Evolutionary conservation across 2,797 vertebrate species (phyloP).

Genomic region (Carapus acus): DNA sequence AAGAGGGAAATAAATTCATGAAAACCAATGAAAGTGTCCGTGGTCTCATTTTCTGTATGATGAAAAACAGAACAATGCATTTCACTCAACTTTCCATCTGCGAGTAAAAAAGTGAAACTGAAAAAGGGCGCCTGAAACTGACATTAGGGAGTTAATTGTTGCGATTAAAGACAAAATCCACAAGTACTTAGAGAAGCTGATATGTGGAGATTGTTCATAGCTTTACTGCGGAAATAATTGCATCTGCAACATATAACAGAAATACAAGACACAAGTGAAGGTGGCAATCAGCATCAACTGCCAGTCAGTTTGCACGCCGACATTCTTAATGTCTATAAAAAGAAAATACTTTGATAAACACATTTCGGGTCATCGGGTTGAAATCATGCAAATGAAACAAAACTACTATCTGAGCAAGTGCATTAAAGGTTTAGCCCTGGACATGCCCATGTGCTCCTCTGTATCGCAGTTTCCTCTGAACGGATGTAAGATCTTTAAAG

Average conservation of each 20-base stretch:
- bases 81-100: too few species aligned
- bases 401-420: not conserved
- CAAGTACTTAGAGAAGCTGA: not conserved
- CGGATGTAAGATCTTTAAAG: slow-evolving; percentile 67
- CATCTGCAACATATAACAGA: slow-evolving; percentile 10
- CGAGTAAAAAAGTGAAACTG: too few species aligned
- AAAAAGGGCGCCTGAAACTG: too few species aligned
- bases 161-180: too few species aligned
- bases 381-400: not conserved
- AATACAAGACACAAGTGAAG: slow-evolving; percentile 19
- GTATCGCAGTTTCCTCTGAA: slow-evolving; percentile 64
- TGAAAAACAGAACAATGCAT: too few species aligned
- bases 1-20: slow-evolving; percentile 60
- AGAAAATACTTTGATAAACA: slow-evolving; percentile 26
- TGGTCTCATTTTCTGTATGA: slow-evolving; percentile 4
- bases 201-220: slow-evolving; percentile 24
- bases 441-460: slow-evolving; percentile 37
- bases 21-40: slow-evolving; percentile 24
- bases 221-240: slow-evolving; percentile 45
- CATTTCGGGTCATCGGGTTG: not conserved
- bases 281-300: not conserved
- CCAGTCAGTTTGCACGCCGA: not conserved
- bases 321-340: slow-evolving; percentile 41
- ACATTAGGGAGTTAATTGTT: too few species aligned
- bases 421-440: slow-evolving; percentile 32